Evolutionary conservation across 2,888 invertebrate genomes (phyloP).

Genomic region (Andrena praecox): DNA sequence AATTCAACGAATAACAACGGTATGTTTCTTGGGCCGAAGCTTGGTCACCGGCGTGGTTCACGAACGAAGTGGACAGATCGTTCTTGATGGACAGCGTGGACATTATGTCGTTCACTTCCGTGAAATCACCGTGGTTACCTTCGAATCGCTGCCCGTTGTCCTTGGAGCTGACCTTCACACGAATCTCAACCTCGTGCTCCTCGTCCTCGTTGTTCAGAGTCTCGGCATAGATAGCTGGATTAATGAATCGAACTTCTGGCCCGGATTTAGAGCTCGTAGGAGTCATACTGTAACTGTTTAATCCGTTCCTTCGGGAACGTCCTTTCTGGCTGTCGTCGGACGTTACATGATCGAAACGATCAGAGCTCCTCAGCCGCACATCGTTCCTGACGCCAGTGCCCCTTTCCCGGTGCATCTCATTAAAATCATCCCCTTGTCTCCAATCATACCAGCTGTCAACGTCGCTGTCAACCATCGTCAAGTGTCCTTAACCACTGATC

Average conservation of each 20-base stretch:
- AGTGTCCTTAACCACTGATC: constrained; percentile 63
- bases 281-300: neutral
- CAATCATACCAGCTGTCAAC: constrained; percentile 71
- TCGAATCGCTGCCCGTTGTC: constrained; percentile 31
- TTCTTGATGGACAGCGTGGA: constrained; percentile 50
- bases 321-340: neutral
- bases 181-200: constrained; percentile 55
- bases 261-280: constrained; percentile 56
- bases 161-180: constrained; percentile 44
- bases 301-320: constrained; percentile 26
- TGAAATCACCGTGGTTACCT: constrained; percentile 76
- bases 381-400: neutral
- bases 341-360: constrained; percentile 11
- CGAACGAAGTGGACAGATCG: constrained; percentile 20
- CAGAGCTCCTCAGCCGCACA: neutral
- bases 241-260: constrained; percentile 85
- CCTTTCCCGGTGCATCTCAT: constrained; percentile 4
- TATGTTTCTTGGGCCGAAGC: constrained; percentile 67
- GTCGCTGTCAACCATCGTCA: constrained; percentile 74
- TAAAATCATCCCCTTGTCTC: constrained; percentile 49
- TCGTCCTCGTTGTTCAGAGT: constrained; percentile 84
- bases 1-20: constrained; percentile 71
- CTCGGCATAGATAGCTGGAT: constrained; percentile 88
- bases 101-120: constrained; percentile 59
- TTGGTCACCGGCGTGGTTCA: constrained; percentile 53